Conservation (phyloP, 2,888 invertebrate species). For the Junonia oenone region DNA sequence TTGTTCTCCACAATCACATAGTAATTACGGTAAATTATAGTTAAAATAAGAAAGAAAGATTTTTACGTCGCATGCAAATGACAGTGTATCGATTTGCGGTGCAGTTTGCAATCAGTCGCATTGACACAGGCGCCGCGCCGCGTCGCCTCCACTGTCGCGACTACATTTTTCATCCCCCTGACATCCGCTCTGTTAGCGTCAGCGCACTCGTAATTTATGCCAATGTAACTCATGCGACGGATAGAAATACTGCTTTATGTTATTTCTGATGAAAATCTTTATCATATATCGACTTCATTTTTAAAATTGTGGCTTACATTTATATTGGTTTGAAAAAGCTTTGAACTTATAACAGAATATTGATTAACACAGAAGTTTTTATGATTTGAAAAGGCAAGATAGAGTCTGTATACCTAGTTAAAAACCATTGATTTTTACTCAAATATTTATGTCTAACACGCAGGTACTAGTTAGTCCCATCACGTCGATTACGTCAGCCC, state of each 20-base stretch:
- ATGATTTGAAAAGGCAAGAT: neutral
- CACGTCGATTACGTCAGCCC: slow-evolving; percentile 7
- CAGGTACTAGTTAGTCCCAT: neutral
- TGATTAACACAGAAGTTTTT: no score
- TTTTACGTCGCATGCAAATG: slow-evolving; percentile 34
- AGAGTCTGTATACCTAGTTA: neutral
- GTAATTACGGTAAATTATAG: slow-evolving; percentile 31
- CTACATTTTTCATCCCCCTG: slow-evolving; percentile 41
- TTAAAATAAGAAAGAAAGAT: slow-evolving; percentile 23
- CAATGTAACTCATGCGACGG: slow-evolving; percentile 32
- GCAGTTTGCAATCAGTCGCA: slow-evolving; percentile 37
- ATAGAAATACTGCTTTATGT: slow-evolving; percentile 33
- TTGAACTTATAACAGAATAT: no score
- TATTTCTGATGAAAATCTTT: slow-evolving; percentile 22
- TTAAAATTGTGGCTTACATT: neutral
- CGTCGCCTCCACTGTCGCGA: slow-evolving; percentile 33
- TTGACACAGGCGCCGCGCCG: slow-evolving; percentile 31
- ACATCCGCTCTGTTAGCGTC: slow-evolving; percentile 40
- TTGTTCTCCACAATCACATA: neutral
- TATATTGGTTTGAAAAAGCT: neutral
- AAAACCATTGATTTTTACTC: neutral
- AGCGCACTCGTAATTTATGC: slow-evolving; percentile 39
- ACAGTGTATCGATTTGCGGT: slow-evolving; percentile 38
- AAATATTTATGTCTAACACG: neutral
- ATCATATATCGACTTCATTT: slow-evolving; percentile 15